Percentiles rank a stretch among this genome's conserved stretches.
Evolutionary conservation across 2,797 vertebrate genomes (phyloP).

Genomic region (Scleropages formosus): DNA sequence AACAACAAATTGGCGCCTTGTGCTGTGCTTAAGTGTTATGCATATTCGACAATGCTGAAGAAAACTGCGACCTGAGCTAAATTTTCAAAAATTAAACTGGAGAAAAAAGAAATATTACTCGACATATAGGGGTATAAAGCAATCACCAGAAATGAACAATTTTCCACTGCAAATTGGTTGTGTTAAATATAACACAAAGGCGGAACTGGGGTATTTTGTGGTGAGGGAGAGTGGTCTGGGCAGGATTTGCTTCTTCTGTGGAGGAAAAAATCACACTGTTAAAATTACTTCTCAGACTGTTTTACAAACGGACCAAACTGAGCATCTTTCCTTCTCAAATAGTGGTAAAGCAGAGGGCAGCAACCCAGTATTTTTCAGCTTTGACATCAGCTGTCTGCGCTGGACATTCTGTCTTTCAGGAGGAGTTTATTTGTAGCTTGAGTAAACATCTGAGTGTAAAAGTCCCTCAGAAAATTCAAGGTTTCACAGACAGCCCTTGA

Average conservation of each 20-base stretch:
- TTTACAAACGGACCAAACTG: slow-evolving; percentile 11
- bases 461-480: slow-evolving; percentile 57
- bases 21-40: no score
- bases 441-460: slow-evolving; percentile 69
- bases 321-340: slow-evolving; percentile 53
- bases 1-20: no score
- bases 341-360: slow-evolving; percentile 52
- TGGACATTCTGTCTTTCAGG: slow-evolving; percentile 66
- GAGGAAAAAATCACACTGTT: slow-evolving; percentile 22
- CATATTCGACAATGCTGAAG: not conserved
- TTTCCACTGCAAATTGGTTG: slow-evolving; percentile 5
- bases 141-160: slow-evolving; percentile 1
- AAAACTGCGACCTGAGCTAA: not conserved
- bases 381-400: slow-evolving; percentile 65
- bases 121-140: not conserved
- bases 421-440: slow-evolving; percentile 69
- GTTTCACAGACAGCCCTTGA: slow-evolving; percentile 55
- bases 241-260: slow-evolving; percentile 17
- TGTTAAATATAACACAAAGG: slow-evolving; percentile 15
- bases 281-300: not conserved
- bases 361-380: slow-evolving; percentile 50
- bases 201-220: slow-evolving; percentile 30
- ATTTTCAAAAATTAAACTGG: slow-evolving; percentile 1
- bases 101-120: not conserved
- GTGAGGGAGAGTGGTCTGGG: slow-evolving; percentile 31